A percentile compares a stretch with the other conserved stretches of the same genome.
Evolutionary conservation across 2,113 vertebrate species (phyloP).

Genomic region (Turnix velox): DNA sequence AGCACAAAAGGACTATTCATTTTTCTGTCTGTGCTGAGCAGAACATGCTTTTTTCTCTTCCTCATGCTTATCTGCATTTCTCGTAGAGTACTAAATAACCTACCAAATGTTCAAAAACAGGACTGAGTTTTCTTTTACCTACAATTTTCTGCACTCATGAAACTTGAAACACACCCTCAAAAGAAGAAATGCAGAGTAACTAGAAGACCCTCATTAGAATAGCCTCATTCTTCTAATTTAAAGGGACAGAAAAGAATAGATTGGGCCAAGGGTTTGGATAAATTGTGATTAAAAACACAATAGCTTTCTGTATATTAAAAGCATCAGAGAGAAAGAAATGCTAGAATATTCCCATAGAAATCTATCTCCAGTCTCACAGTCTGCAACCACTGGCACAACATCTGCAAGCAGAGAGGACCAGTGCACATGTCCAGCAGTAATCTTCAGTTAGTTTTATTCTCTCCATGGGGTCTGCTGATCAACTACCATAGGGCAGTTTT

Average conservation of each 20-base stretch:
- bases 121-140: background rate
- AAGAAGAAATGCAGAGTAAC: background rate
- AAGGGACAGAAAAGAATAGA: background rate
- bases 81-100: background rate
- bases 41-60: background rate
- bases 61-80: background rate
- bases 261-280: background rate
- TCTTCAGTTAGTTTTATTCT: background rate
- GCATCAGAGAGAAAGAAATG: background rate
- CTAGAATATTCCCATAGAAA: background rate
- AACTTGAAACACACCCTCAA: background rate
- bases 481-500: background rate
- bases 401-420: background rate
- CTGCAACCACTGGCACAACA: too few relatives aligned
- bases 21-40: background rate
- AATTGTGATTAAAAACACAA: background rate
- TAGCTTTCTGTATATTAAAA: background rate
- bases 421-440: background rate
- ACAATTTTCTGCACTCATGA: background rate
- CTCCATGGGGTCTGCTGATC: background rate
- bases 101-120: constrained; percentile 3
- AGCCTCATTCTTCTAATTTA: background rate
- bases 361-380: background rate
- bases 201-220: background rate
- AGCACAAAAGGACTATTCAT: background rate